Base-by-base conservation (phyloP, 2,888 invertebrate species). In the Alsophila aescularia region DNA sequence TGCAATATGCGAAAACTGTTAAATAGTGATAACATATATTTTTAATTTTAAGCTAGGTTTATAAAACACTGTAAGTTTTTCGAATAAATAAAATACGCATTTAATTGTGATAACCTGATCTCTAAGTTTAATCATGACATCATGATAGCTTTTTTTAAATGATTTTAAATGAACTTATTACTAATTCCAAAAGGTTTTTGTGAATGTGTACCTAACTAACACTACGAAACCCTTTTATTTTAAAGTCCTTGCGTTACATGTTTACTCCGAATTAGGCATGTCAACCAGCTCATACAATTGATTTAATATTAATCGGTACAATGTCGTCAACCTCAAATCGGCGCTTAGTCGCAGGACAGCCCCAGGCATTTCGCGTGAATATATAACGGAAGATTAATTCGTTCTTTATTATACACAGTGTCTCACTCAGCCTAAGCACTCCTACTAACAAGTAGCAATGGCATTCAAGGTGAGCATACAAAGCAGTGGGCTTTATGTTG, bases 391-490 rank as follows among this genome's bases (percentile, higher is more conserved):
- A 60, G 32, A 29, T 44, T 35, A n/a, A 45, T 47, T 57, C 13
- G 9, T 0, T 34, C 35, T 47, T 55, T 48, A 67, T 58, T 52
- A 59, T 41, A 57, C 53, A 44, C 39, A 56, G 16, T 37, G 45
- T 51, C 47, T 39, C 32, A 42, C 50, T 57, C 62, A 49, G 35
- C 59, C 29, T 32, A 39, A 62, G 44, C 54, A 64, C 57, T 31
- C 41, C 44, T 21, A 45, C 44, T 21, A 45, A 44, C 36, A 32
- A 55, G 41, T 40, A 55, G 49, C 43, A 60, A 69, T 69, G 66
- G 61, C 66, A 47, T 66, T 60, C 56, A 66, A 66, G 65, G 66
- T 29, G 10, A 29, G 10, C n/a, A 29, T 8, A 10, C 10, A 29
- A 9, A 29, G 9, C 2, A 9, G 29, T 8, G 10, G 8, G 6